Percentiles rank a stretch among this genome's conserved stretches.
phyloP scores from a whole-genome alignment of 1,140 invertebrate species.

The Teleogryllus occipitalis region DNA sequence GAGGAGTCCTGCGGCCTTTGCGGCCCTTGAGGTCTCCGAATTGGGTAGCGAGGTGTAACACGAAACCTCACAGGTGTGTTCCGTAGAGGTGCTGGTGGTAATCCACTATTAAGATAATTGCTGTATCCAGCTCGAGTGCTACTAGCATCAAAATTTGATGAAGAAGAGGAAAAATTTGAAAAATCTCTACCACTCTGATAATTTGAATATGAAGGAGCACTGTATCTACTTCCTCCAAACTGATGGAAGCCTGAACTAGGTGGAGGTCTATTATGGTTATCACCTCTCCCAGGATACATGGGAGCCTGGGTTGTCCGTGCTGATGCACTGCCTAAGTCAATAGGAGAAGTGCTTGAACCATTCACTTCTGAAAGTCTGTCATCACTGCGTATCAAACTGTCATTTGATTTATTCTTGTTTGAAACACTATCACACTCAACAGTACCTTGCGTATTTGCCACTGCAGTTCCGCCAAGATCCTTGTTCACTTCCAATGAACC shows the following conservation, averaged over 20 bases:
- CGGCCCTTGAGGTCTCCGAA: constrained; percentile 7
- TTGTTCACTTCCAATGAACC: constrained; percentile 44
- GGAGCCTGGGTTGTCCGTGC: constrained; percentile 41
- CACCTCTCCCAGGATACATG: constrained; percentile 46
- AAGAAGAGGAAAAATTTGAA: not conserved
- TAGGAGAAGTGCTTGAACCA: not conserved
- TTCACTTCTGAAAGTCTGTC: constrained; percentile 11
- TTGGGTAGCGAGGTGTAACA: constrained; percentile 13
- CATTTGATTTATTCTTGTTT: not conserved
- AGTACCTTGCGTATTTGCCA: not conserved
- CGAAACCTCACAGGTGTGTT: constrained; percentile 19
- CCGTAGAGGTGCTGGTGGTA: not conserved
- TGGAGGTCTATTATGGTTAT: constrained; percentile 31
- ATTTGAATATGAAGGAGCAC: constrained; percentile 7
- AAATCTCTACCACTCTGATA: constrained; percentile 18
- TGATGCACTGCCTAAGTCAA: not conserved
- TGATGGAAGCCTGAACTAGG: constrained; percentile 8
- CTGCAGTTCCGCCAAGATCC: not conserved
- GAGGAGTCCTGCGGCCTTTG: constrained; percentile 17
- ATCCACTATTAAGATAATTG: constrained; percentile 11
- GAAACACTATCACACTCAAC: constrained; percentile 5
- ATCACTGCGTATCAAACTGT: constrained; percentile 7
- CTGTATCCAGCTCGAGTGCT: constrained; percentile 16
- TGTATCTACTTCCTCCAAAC: constrained; percentile 35
- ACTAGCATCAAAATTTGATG: constrained; percentile 16